Evolutionary conservation across 2,113 vertebrate species (phyloP), one percentile per base, ranked within the genome.

Genomic region (Pampusana beccarii): DNA sequence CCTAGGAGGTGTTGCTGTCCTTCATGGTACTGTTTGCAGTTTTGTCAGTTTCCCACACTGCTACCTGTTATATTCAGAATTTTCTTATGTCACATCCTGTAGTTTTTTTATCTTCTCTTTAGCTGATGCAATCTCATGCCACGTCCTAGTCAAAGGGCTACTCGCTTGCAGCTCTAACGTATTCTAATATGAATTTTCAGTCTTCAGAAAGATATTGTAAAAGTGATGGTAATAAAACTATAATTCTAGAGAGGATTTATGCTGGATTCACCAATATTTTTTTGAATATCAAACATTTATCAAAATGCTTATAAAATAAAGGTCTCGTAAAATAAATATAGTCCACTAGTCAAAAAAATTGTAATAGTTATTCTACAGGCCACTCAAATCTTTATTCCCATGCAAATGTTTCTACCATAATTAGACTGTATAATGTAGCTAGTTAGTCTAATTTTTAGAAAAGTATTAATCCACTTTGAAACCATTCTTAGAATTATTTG

Each of bases 61-160:
- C 14, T 80, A 29, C 13, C 38, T 84, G 16, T 50, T 60, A 65
- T 0, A 0, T 65, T 73, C 10, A 48, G 5, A 8, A 36, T 56
- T 73, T 77, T 72, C 6, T n/a, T 50, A 31, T 9, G 7, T 58
- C 36, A 46, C 4, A 6, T 53, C 33, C 18, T 26, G 4, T 25
- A 74, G 23, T 74, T 46, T 44, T 42, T 46, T 46, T 17, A 46
- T 46, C 29, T 48, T 38, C n/a, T 74, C 5, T 51, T 74, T 66
- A 64, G 25, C 24, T 42, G 42, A 13, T 23, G 6, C 4, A 61
- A 7, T 38, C 23, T 81, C 28, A 50, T 34, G 7, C 28, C 0
- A 3, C 11, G 7, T 66, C 6, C 15, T 31, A 53, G 7, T 67
- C 26, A 82, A 82, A 48, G 8, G 4, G 17, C 53, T 60, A 29